These are phyloP conservation scores for Yoshiicerus persimilis DNA, from an alignment of 1,140 invertebrate genomes.

Conservation along the genomic window DNA sequence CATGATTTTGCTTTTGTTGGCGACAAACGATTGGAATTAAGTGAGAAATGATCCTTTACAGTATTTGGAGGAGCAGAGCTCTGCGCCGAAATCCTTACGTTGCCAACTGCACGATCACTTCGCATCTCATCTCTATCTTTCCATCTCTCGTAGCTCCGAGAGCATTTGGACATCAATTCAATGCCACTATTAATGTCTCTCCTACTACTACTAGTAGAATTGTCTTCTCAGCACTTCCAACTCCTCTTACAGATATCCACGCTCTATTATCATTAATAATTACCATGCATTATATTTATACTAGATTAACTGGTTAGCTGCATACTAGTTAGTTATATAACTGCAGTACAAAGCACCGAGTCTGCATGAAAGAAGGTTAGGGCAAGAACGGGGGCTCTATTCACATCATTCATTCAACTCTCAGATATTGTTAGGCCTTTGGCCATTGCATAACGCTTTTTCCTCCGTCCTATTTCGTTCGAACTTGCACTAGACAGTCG, in stretches of 20 bases:
- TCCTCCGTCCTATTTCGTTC: neutral
- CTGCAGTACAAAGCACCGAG: no score
- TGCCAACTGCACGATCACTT: neutral
- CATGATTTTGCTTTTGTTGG: constrained; percentile 35
- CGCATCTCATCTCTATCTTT: neutral
- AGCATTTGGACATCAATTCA: neutral
- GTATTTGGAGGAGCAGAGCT: neutral
- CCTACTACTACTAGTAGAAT: neutral
- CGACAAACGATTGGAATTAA: constrained; percentile 32
- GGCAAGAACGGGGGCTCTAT: neutral
- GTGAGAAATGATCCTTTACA: constrained; percentile 27
- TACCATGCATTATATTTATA: neutral
- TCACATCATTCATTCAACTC: neutral
- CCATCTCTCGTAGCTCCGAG: neutral
- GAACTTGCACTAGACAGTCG: neutral
- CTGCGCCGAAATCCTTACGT: neutral
- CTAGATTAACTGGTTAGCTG: neutral
- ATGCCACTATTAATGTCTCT: neutral
- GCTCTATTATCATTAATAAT: neutral
- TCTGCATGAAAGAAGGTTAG: neutral
- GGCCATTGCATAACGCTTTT: neutral
- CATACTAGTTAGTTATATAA: neutral
- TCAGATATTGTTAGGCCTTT: neutral
- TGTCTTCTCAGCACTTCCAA: neutral
- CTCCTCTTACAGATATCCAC: no score